Evolutionary conservation across 2,888 invertebrate species (phyloP), one percentile per base, ranked within the genome.

Genomic region (Lycophotia porphyrea): DNA sequence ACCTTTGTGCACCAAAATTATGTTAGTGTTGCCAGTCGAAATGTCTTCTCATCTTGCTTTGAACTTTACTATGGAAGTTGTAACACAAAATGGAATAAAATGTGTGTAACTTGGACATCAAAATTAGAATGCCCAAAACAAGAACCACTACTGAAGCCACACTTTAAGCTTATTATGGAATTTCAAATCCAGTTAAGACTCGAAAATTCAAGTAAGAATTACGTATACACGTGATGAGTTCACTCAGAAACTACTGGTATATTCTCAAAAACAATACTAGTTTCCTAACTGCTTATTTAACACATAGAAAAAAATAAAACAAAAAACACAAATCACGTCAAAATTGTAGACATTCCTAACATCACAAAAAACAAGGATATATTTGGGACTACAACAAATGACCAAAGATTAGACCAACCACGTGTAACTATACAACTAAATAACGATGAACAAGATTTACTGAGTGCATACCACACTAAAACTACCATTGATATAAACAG

Each of bases 41-140:
- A 27, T 44, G 21, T 81, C n/a, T n/a, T n/a, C n/a, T n/a, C n/a
- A 74, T n/a, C 18, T 39, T 0, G n/a, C 64, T 78, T 78, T 81
- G 76, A 77, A 75, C 55, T 64, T n/a, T 42, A 39, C 24, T 24
- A 24, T 47, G 9, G 55, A 24, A 24, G 49, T 1, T 21, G 3
- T 27, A 34, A 5, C 11, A n/a, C 44, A 7, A 27, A 21, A 49
- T 61, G 5, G 1, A 39, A 2, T 65, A 4, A 36, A 36, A 58
- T 58, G 18, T 9, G 18, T 58, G 58, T 3, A 7, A 60, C 18
- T 2, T n/a, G 7, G 47, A 66, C 27, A 11, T 55, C 39, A 8
- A 55, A 67, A 47, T 71, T 27, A 67, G 15, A 27, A 58, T 81
- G 15, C 15, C 7, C 3, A 49, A 65, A 52, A 67, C 5, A 55